Base-by-base conservation (phyloP, 2,797 vertebrate genomes). In the Clarias laeviceps region DNA sequence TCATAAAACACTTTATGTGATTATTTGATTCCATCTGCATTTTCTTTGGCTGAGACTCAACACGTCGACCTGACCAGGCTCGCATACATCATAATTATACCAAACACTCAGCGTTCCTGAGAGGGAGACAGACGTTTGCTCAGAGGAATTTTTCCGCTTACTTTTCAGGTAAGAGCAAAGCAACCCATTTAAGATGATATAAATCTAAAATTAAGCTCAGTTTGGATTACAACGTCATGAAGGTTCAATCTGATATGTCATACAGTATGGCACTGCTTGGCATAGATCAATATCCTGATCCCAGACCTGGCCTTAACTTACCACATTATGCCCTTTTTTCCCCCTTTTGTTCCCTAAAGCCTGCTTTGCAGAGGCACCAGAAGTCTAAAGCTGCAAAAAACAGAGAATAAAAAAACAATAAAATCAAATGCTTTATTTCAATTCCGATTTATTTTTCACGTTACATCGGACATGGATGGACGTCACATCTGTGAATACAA, bases 401-500 rank as follows among this genome's bases (percentile, higher is more conserved):
- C 66, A 22, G 66, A 37, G 66, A 70, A 50, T 72, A 27, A n/a
- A 2, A 45, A 45, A n/a, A 15, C 32, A 22, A 15, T 40, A 3
- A 15, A 64, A 29, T 17, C 15, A 78, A 9, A 56, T 14, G 27
- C 17, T 68, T 66, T 32, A 59, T 86, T 84, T 84, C 68, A 80
- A 73, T 81, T 81, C 62, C 66, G 45, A 82, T 92, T 92, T 93
- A 70, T 88, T 91, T 45, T 11, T 73, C 9, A 87, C 78, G 87
- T 88, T 78, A 88, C 83, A 88, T 69, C 84, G 83, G 90, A 90
- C 89, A 92, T 57, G 80, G 84, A 87, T 85, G 80, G 61, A 90
- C 81, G 88, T 89, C 82, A 91, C 91, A 91, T 89, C 22, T 89
- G n/a, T 90, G 93, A 91, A 89, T 89, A 88, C 88, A 87, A 90